A percentile compares a stretch with the other conserved stretches of the same genome.
These are phyloP conservation scores for Alitta virens DNA, from an alignment of 2,888 invertebrate genomes.

Conservation along the genomic window DNA sequence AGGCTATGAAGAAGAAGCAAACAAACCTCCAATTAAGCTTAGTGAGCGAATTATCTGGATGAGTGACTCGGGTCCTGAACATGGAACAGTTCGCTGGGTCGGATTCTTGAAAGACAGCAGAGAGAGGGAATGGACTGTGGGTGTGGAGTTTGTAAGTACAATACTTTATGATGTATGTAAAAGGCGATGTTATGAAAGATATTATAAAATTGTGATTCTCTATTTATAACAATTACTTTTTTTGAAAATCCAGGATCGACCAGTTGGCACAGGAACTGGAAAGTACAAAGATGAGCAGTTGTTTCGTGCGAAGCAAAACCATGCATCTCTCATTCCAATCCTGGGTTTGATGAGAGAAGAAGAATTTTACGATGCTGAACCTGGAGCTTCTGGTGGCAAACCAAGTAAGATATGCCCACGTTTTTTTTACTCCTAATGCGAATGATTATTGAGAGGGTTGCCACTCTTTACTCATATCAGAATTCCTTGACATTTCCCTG, in stretches of 20 bases:
- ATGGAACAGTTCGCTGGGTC: slow-evolving; percentile 61
- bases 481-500: too few species aligned
- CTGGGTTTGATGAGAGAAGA: slow-evolving; percentile 59
- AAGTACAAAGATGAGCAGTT: slow-evolving; percentile 59
- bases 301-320: slow-evolving; percentile 58
- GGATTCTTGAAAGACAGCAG: slow-evolving; percentile 59
- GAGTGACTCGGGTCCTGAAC: slow-evolving; percentile 59
- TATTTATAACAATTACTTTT: not conserved
- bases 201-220: too few species aligned
- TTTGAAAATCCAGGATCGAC: slow-evolving; percentile 57
- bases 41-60: slow-evolving; percentile 62
- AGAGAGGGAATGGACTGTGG: slow-evolving; percentile 59
- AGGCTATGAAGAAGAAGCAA: not conserved
- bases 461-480: too few species aligned
- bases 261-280: slow-evolving; percentile 62
- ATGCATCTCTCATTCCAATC: slow-evolving; percentile 61
- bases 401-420: too few species aligned
- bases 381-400: not conserved
- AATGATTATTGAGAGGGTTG: too few species aligned
- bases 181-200: too few species aligned
- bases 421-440: too few species aligned
- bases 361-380: slow-evolving; percentile 43
- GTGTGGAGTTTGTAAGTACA: slow-evolving; percentile 62
- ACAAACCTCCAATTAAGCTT: slow-evolving; percentile 2
- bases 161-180: too few species aligned